Evolutionary conservation across 2,113 vertebrate genomes (phyloP), one percentile per base, ranked within the genome.

Genomic region (Chroicocephalus ridibundus): DNA sequence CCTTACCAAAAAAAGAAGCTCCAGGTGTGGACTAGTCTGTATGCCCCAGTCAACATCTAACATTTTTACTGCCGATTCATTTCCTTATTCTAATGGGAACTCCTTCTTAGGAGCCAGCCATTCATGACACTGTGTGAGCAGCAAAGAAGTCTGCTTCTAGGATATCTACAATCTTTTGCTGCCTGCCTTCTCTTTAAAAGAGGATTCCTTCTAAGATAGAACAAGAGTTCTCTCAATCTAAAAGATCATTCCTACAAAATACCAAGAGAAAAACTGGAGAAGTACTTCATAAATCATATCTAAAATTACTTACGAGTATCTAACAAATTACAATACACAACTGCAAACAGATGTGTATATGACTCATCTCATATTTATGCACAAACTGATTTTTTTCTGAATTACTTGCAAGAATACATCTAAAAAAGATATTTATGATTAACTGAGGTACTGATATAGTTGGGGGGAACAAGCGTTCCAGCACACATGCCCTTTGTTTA

Each of bases 21-120:
- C 38, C 0, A 2, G 22, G 17, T 79, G 32, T 38, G 44, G 60
- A 26, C 22, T 47, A 36, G 16, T 54, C 42, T 46, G 17, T n/a
- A 54, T 0, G 4, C 1, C 5, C 29, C 60, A 62, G 21, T 61
- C 52, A 77, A 71, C 0, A 2, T 8, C 3, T 4, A 58, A 49
- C 8, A 13, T 60, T 87, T 66, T 54, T 29, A 49, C 7, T 32
- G 26, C 2, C 2, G 29, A 79, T 76, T 78, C 22, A 13, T 32
- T 66, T 82, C 10, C 68, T 79, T 27, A 19, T 24, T 27, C 47
- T 32, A 8, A 85, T 19, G 9, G 58, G 25, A 18, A 86, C 26
- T 65, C 44, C 40, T 76, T 14, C 49, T 90, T 36, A 62, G 38
- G 25, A 78, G 10, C 14, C 61, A 86, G 65, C 5, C 22, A 34